These are phyloP conservation scores for Coccyzus lansbergi DNA, from an alignment of 2,797 vertebrate species.

Conservation along the genomic window DNA sequence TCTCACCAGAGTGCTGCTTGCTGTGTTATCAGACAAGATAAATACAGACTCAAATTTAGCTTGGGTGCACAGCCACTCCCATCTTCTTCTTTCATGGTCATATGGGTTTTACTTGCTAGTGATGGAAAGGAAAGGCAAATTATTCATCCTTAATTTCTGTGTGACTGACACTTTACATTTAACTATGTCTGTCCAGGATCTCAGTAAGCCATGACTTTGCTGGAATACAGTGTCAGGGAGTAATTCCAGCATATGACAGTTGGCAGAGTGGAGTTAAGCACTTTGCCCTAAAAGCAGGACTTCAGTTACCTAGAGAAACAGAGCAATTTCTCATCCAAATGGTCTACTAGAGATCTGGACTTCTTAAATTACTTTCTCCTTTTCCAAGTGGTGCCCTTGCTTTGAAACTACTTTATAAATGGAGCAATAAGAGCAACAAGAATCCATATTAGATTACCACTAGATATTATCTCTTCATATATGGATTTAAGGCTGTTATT, in stretches of 20 bases:
- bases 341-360: neutral
- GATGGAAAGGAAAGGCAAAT: neutral
- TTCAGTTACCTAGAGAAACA: neutral
- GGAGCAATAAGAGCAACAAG: constrained; percentile 20
- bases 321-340: neutral
- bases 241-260: neutral
- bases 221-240: neutral
- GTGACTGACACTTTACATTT: neutral
- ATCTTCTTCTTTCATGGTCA: neutral
- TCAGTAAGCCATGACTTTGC: neutral
- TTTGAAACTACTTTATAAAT: constrained; percentile 17
- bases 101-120: neutral
- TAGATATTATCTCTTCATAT: neutral
- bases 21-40: neutral
- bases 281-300: neutral
- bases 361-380: constrained; percentile 46
- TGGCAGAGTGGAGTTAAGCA: neutral
- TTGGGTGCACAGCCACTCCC: neutral
- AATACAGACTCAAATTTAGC: neutral
- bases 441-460: constrained; percentile 22
- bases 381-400: constrained; percentile 16
- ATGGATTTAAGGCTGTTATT: constrained; percentile 22
- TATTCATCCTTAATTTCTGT: neutral
- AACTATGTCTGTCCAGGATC: neutral
- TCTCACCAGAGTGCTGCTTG: neutral